Evolutionary conservation across 2,797 vertebrate species (phyloP), one percentile per base, ranked within the genome.

Genomic region (Micrastur ruficollis): DNA sequence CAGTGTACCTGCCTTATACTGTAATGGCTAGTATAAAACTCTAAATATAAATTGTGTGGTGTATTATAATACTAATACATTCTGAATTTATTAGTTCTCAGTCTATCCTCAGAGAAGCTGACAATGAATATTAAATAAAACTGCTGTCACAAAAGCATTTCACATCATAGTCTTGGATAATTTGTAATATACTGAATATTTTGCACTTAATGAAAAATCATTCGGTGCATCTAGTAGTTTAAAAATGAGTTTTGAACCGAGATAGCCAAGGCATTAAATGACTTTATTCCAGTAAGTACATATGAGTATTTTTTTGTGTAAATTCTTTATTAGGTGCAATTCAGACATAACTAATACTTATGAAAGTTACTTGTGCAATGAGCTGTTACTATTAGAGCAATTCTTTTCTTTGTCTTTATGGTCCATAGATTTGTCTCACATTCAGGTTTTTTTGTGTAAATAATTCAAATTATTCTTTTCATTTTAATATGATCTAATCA

Each of bases 381-480:
- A 95, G 59, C 80, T 92, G 86, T 87, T 81, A 70, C 47, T 93
- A 19, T 90, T 81, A 63, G 78, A 92, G 74, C 78, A 92, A 90
- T 95, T 95, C 53, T 86, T 78, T 66, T 56, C 71, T 67, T 70
- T 46, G 49, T 94, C 90, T 96, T 90, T 87, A 90, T 79, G 87
- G 91, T 91, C 79, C 78, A 71, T 49, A 78, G 79, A 72, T 94
- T 93, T 83, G 59, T 81, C 82, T 76, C 42, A 76, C 91, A 88
- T 87, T 49, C 27, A 92, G 47, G 42, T 78, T 87, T 84, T 78
- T 95, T 85, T 70, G 70, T 86, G 86, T 81, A 92, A 97, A 96
- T 96, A 91, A 94, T 95, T 88, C 52, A 92, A 89, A 95, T 96
- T 93, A 93, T 91, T 93, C 36, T 90, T 95, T 95, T 94, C 53